phyloP scores from a whole-genome alignment of 2,113 vertebrate species.

The Crotalus viridis region DNA sequence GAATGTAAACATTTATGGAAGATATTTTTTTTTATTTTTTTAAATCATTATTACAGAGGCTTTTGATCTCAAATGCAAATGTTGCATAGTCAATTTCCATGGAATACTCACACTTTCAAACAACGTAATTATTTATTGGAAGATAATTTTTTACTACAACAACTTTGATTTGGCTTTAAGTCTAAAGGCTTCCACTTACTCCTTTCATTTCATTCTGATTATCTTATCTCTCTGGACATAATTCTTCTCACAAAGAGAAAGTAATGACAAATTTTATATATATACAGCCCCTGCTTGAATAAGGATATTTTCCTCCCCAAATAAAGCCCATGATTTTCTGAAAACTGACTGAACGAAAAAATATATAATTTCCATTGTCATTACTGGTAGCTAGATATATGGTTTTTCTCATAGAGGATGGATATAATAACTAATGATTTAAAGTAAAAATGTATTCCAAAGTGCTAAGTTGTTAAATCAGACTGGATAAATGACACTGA shows the following conservation, averaged over 20 bases:
- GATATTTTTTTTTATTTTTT: neutral
- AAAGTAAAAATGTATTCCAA: no score
- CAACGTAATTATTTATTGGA: neutral
- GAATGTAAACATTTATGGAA: neutral
- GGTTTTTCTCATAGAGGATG: neutral
- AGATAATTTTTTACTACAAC: neutral
- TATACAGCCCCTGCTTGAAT: neutral
- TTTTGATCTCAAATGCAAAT: neutral
- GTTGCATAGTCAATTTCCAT: neutral
- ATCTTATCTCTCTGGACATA: neutral
- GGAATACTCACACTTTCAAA: neutral
- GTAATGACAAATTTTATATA: neutral
- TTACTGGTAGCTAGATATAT: slow-evolving; percentile 37
- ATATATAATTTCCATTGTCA: neutral
- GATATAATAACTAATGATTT: no score
- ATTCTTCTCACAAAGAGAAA: neutral
- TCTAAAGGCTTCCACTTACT: neutral
- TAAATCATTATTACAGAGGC: neutral
- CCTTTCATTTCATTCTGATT: neutral
- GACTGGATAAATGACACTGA: no score
- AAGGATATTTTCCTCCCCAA: neutral
- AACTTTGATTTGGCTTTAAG: neutral
- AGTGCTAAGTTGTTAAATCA: no score
- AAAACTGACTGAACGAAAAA: neutral
- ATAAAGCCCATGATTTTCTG: neutral